Conservation (phyloP, 2,113 vertebrate species). For the Thermophis baileyi region DNA sequence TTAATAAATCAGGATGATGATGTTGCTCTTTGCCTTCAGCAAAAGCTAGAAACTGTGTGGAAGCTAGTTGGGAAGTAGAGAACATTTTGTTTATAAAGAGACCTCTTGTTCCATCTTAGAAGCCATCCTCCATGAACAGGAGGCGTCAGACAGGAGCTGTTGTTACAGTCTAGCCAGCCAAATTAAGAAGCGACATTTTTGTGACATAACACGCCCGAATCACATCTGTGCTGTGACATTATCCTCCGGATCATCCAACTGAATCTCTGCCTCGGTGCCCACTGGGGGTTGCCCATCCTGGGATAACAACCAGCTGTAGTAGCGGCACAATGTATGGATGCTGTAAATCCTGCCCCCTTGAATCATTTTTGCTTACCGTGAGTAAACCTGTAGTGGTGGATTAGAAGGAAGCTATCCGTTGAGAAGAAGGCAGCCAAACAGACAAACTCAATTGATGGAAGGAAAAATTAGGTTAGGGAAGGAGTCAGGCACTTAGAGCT, state of each 20-base stretch:
- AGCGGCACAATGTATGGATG: background rate
- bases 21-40: background rate
- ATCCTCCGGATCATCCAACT: background rate
- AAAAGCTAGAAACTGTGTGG: background rate
- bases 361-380: background rate
- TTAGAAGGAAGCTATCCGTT: background rate
- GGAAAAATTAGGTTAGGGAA: too few species aligned
- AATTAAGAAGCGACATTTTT: background rate
- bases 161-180: accelerated
- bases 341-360: background rate
- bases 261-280: background rate
- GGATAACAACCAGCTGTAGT: background rate
- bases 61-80: background rate
- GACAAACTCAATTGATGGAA: background rate
- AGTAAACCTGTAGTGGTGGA: background rate
- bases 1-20: background rate
- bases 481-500: background rate
- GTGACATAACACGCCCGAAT: background rate
- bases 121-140: background rate
- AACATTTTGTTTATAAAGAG: background rate
- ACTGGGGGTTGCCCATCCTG: background rate
- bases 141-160: background rate
- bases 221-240: constrained; percentile 5
- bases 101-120: constrained; percentile 7
- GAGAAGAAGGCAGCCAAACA: background rate